Evolutionary conservation across 2,113 vertebrate genomes (phyloP).

Genomic region (Buteo buteo): DNA sequence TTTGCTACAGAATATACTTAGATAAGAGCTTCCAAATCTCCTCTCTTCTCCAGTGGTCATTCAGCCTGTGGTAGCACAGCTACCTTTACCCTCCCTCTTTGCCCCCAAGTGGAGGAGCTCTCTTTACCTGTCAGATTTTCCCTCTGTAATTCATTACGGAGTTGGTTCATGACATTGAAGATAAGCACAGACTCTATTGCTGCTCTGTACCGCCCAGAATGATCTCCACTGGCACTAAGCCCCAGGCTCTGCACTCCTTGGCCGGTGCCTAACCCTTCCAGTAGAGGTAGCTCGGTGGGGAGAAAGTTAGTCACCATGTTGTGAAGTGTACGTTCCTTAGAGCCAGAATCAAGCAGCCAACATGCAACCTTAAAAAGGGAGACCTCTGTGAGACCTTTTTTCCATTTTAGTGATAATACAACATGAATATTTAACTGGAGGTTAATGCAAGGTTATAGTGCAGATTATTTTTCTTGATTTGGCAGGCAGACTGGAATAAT

Average conservation of each 20-base stretch:
- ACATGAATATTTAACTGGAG: neutral
- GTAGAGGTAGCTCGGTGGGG: constrained; percentile 81
- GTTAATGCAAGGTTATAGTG: neutral
- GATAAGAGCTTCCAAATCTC: neutral
- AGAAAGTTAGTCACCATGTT: constrained; percentile 89
- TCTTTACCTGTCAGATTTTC: constrained; percentile 83
- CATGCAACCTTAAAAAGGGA: constrained; percentile 83
- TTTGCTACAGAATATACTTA: neutral
- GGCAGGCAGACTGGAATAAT: neutral
- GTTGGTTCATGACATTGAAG: constrained; percentile 79
- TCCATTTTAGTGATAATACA: neutral
- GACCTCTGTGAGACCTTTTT: neutral
- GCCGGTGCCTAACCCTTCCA: constrained; percentile 79
- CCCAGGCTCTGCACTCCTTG: constrained; percentile 80
- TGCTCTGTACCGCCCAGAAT: constrained; percentile 85
- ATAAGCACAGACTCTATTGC: constrained; percentile 83
- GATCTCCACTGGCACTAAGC: constrained; percentile 63
- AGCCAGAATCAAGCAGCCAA: constrained; percentile 90
- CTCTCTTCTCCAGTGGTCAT: neutral
- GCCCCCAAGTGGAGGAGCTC: neutral
- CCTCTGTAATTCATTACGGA: constrained; percentile 77
- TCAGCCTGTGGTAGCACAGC: neutral
- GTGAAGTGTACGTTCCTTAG: constrained; percentile 87
- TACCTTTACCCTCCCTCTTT: neutral
- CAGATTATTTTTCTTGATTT: neutral